Evolutionary conservation across 2,113 vertebrate genomes (phyloP).

Genomic region (Dasypus novemcinctus): DNA sequence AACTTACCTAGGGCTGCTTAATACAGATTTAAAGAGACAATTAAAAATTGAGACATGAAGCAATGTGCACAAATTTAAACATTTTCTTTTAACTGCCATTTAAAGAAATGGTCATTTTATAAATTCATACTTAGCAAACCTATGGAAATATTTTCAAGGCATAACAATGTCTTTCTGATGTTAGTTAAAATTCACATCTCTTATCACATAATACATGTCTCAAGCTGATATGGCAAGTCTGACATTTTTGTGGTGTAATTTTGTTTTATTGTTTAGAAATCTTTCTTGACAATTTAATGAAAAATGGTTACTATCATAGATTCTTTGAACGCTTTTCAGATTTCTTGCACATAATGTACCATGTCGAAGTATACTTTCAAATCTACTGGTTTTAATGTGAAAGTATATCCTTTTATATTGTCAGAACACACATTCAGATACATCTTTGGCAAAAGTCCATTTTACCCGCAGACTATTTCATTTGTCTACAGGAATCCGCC

Average conservation of each 20-base stretch:
- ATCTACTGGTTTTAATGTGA: constrained; percentile 15
- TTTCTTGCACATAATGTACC: constrained; percentile 2
- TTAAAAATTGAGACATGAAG: neutral
- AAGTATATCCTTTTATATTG: neutral
- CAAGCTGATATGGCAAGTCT: neutral
- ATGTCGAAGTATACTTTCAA: constrained; percentile 26
- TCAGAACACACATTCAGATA: constrained; percentile 38
- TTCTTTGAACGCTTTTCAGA: constrained; percentile 23
- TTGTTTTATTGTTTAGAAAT: constrained; percentile 40
- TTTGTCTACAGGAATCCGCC: neutral
- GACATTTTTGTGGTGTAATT: constrained; percentile 46
- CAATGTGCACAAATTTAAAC: neutral
- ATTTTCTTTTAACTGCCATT: neutral
- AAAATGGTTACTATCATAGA: constrained; percentile 9
- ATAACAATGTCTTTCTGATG: neutral
- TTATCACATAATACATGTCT: neutral
- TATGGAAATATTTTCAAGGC: neutral
- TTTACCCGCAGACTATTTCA: neutral
- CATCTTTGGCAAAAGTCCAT: neutral
- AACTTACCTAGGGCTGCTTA: neutral
- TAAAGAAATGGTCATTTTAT: neutral
- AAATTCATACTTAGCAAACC: neutral
- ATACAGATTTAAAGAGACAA: neutral
- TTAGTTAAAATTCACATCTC: constrained; percentile 7
- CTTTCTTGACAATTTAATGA: constrained; percentile 59